Conservation (phyloP, 2,888 invertebrate species). For the Coelopa pilipes region DNA sequence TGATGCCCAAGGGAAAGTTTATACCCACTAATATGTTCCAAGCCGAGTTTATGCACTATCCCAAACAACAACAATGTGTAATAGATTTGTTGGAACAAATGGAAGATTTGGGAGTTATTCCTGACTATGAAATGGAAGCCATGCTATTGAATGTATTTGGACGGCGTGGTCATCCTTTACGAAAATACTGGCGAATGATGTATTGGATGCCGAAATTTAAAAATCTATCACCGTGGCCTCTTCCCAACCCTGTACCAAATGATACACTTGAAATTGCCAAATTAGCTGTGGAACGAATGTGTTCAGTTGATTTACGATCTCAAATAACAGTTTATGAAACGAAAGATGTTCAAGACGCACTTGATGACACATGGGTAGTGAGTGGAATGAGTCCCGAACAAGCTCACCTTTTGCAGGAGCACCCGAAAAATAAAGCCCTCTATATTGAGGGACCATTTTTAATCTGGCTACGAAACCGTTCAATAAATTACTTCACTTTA, state of each 20-base stretch:
- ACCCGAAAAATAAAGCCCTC: slow-evolving; percentile 73
- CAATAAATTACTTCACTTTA: slow-evolving; percentile 86
- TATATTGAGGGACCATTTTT: slow-evolving; percentile 87
- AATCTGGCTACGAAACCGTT: slow-evolving; percentile 80
- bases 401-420: slow-evolving; percentile 74
- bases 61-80: slow-evolving; percentile 94
- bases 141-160: slow-evolving; percentile 89
- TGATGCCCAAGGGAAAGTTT: slow-evolving; percentile 90
- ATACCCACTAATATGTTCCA: slow-evolving; percentile 85
- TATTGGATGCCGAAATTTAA: slow-evolving; percentile 96
- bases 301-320: slow-evolving; percentile 81
- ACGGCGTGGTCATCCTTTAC: slow-evolving; percentile 75
- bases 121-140: slow-evolving; percentile 88
- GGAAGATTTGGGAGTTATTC: slow-evolving; percentile 93
- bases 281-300: slow-evolving; percentile 85
- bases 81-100: slow-evolving; percentile 90
- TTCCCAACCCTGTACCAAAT: slow-evolving; percentile 81
- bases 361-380: slow-evolving; percentile 93
- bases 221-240: slow-evolving; percentile 86
- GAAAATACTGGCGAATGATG: slow-evolving; percentile 84
- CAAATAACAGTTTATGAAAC: slow-evolving; percentile 75
- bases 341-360: slow-evolving; percentile 75
- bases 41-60: slow-evolving; percentile 92
- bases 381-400: slow-evolving; percentile 86
- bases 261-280: slow-evolving; percentile 82